These are phyloP conservation scores for Falco naumanni DNA, from an alignment of 2,797 vertebrate genomes.

Conservation along the genomic window DNA sequence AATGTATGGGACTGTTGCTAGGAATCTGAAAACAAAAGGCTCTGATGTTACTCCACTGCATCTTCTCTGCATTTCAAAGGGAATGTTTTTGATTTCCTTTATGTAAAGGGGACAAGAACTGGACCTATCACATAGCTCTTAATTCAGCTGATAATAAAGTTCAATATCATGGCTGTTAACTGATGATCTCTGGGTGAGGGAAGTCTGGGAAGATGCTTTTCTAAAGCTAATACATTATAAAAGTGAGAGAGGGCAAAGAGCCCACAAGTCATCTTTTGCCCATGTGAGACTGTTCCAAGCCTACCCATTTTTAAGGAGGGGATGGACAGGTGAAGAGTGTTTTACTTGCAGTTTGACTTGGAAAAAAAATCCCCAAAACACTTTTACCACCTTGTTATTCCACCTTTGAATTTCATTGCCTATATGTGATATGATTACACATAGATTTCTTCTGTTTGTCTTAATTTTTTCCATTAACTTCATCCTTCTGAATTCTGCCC, in stretches of 20 bases:
- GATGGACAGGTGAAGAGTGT: background rate
- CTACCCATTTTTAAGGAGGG: background rate
- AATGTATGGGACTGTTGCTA: background rate
- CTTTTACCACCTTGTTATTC: background rate
- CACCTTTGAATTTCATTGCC: background rate
- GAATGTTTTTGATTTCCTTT: background rate
- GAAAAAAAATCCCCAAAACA: background rate
- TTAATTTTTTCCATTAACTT: background rate
- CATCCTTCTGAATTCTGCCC: background rate
- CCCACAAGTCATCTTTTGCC: background rate
- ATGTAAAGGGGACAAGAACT: background rate
- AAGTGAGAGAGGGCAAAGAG: background rate
- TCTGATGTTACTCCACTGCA: background rate
- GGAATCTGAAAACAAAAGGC: background rate
- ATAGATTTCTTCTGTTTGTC: background rate
- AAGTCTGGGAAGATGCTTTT: background rate
- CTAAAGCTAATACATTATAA: background rate
- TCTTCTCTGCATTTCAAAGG: background rate
- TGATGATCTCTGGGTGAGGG: background rate
- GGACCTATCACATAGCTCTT: background rate
- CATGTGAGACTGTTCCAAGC: background rate
- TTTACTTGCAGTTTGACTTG: background rate
- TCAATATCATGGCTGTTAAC: background rate
- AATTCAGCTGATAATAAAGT: background rate
- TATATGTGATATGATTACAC: background rate